phyloP scores from a whole-genome alignment of 1,140 invertebrate species.

The Drosophila bocki region DNA sequence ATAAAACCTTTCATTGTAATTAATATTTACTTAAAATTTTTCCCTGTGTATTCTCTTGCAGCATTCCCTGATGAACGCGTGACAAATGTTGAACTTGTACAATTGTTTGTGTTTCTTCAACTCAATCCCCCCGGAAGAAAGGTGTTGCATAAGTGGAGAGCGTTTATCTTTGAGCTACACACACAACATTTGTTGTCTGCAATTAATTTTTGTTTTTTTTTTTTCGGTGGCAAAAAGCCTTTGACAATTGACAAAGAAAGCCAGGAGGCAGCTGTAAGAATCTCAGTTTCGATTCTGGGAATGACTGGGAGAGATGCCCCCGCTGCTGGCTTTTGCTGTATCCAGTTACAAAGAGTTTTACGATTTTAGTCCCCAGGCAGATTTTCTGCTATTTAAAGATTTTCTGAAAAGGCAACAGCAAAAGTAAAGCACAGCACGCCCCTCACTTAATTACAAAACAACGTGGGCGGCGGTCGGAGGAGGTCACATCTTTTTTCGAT shows the following conservation, averaged over 20 bases:
- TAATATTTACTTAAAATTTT: neutral
- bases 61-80: constrained; percentile 57
- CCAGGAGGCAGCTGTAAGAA: constrained; percentile 17
- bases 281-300: constrained; percentile 32
- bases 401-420: neutral
- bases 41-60: constrained; percentile 17
- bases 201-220: constrained; percentile 64
- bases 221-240: constrained; percentile 48
- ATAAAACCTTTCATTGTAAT: neutral
- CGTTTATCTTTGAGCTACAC: constrained; percentile 77
- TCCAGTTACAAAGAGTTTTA: constrained; percentile 41
- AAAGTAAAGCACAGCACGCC: constrained; percentile 55
- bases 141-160: constrained; percentile 66
- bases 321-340: constrained; percentile 11
- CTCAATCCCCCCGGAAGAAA: constrained; percentile 19
- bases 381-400: constrained; percentile 46
- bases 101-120: constrained; percentile 51
- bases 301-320: neutral
- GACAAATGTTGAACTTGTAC: constrained; percentile 76
- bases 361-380: constrained; percentile 9
- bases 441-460: constrained; percentile 69
- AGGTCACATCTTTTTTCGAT: constrained; percentile 78
- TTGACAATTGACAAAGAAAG: constrained; percentile 46
- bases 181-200: constrained; percentile 65
- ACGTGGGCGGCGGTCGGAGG: constrained; percentile 37